phyloP scores from a whole-genome alignment of 2,113 vertebrate genomes.

The Ceyx melanurus region DNA sequence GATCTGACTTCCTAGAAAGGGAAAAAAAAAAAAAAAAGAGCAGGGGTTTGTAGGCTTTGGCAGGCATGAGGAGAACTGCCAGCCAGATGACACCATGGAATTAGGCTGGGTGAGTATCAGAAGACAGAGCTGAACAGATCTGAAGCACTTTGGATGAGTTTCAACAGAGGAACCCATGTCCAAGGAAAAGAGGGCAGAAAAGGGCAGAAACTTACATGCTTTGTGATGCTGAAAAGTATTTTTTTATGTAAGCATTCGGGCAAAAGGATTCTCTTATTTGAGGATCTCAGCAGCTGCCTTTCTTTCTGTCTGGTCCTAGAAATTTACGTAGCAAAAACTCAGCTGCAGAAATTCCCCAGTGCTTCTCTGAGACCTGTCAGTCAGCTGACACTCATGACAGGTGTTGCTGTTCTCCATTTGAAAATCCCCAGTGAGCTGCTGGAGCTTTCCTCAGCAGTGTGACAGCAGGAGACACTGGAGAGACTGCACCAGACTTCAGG shows the following conservation, averaged over 20 bases:
- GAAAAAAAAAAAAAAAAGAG: neutral
- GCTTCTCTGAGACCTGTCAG: neutral
- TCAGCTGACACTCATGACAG: neutral
- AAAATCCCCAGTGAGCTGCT: slow-evolving; percentile 25
- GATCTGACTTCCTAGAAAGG: neutral
- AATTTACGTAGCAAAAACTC: neutral
- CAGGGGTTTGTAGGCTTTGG: neutral
- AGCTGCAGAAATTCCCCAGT: neutral
- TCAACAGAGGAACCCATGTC: neutral
- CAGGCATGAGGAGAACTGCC: neutral
- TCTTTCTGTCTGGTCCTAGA: neutral
- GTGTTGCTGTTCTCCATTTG: neutral
- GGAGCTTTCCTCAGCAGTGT: neutral
- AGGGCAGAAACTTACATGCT: neutral
- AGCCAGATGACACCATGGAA: neutral
- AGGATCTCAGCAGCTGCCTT: neutral
- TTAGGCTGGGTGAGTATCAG: neutral
- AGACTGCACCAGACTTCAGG: neutral
- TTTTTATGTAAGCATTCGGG: neutral
- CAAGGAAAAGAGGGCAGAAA: neutral
- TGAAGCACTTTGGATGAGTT: neutral
- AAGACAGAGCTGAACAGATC: neutral
- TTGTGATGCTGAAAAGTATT: neutral
- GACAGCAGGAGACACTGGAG: neutral
- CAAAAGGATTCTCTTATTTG: neutral